Base-by-base conservation (phyloP, 2,888 invertebrate species). In the Volucella inflata region DNA sequence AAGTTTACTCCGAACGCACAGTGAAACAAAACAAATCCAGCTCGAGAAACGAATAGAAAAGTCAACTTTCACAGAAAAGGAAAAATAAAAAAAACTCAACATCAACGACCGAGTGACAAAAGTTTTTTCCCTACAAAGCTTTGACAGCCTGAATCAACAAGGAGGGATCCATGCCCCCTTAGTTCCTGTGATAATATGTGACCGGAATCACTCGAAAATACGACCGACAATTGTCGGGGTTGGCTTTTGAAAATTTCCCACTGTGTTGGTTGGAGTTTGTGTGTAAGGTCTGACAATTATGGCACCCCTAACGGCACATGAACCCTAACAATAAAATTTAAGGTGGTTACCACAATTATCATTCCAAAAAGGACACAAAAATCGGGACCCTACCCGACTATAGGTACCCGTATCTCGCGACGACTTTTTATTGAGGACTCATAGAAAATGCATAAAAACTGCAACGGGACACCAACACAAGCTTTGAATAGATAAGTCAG, bases 401-500 rank as follows among this genome's bases (percentile, higher is more conserved):
- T 21, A 42, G 30, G 16, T 40, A n/a, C 44, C 4, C 21, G 2
- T 11, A 11, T 36, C 59, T 8, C 17, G 14, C 21, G 21, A 12
- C 48, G 67, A 67, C 30, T 83, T 83, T 77, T 83, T 72, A 72
- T 72, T 46, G 72, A 38, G 40, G 17, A 65, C 81, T 53, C 51
- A 36, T 70, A 59, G 60, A 44, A 51, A 55, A 36, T 72, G 65
- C 75, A 71, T 38, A 79, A 48, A 79, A 76, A 65, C 62, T 62
- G 75, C 65, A 74, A 51, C 77, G 70, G 48, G 62, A 16, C 51
- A 77, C 1, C 21, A 21, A 21, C 71, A 83, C 74, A 72, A 46
- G 71, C 67, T 60, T 72, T 72, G 80, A 79, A 84, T 84, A 84
- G 84, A 84, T 76, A 84, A 84, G 79, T 71, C 9, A 67, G 51